Evolutionary conservation across 2,888 invertebrate genomes (phyloP).

Genomic region (Ornithoptera priamus): DNA sequence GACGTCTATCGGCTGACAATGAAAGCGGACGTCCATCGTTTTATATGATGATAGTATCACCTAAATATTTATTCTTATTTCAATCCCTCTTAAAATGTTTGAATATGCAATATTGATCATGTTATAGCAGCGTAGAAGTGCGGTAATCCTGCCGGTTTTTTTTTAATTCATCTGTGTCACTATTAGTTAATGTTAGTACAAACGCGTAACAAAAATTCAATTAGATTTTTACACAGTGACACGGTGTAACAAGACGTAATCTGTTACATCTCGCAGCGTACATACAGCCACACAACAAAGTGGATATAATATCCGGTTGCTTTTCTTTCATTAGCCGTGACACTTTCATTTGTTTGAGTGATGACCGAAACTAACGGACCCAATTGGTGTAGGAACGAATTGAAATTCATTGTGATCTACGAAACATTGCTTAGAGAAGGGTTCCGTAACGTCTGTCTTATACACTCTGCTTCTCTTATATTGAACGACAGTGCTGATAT

Average conservation of each 20-base stretch:
- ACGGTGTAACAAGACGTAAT: conserved; percentile 28
- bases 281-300: conserved; percentile 22
- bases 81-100: too few relatives aligned
- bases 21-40: too few relatives aligned
- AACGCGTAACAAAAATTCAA: conserved; percentile 21
- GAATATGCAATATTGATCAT: too few relatives aligned
- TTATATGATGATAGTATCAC: too few relatives aligned
- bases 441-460: conserved; percentile 5
- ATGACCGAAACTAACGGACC: conserved; percentile 31
- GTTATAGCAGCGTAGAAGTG: too few relatives aligned
- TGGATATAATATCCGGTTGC: conserved; percentile 44
- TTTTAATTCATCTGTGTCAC: not conserved
- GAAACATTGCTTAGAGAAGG: conserved; percentile 4
- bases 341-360: conserved; percentile 44
- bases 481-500: too few relatives aligned
- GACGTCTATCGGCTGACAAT: too few relatives aligned
- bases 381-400: conserved; percentile 33
- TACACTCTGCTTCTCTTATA: not conserved
- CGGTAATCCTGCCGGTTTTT: not conserved
- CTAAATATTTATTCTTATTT: too few relatives aligned
- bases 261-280: conserved; percentile 17
- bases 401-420: conserved; percentile 24
- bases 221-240: conserved; percentile 23
- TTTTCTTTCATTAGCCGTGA: conserved; percentile 44
- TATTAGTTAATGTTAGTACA: not conserved